A percentile compares a stretch with the other conserved stretches of the same genome.
Evolutionary conservation across 2,888 invertebrate species (phyloP).

Genomic region (Atrina japonica): DNA sequence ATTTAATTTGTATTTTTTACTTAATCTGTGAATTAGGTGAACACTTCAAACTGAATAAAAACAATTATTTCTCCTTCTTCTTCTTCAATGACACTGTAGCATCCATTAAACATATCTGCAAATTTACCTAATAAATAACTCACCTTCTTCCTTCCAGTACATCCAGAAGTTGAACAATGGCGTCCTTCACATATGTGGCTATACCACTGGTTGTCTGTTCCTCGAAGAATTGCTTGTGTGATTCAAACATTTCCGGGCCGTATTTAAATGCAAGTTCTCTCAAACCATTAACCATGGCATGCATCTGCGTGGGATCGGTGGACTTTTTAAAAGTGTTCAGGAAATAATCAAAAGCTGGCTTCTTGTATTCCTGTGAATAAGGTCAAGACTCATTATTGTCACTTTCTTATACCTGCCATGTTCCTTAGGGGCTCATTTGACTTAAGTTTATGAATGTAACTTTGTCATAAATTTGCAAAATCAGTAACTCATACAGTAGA

Average conservation of each 20-base stretch:
- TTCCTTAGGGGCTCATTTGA: too few species aligned
- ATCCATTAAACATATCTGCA: too few species aligned
- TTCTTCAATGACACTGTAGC: too few species aligned
- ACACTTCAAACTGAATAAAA: too few species aligned
- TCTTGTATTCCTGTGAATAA: slow-evolving; percentile 2
- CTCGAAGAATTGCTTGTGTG: not conserved
- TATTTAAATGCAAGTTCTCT: slow-evolving; percentile 2
- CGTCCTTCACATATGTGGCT: not conserved
- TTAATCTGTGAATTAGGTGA: too few species aligned
- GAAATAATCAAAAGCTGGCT: slow-evolving; percentile 15
- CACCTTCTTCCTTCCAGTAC: slow-evolving; percentile 20
- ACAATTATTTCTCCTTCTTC: too few species aligned
- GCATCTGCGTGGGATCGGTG: slow-evolving; percentile 1
- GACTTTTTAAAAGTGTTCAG: slow-evolving; percentile 19
- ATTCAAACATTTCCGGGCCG: not conserved
- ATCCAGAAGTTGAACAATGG: not conserved
- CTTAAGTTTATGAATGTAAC: too few species aligned
- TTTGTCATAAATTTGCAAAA: too few species aligned
- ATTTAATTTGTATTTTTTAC: too few species aligned
- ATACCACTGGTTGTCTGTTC: not conserved
- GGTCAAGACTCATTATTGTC: not conserved
- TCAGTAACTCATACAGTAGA: too few species aligned
- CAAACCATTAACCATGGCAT: not conserved
- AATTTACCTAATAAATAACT: too few species aligned
- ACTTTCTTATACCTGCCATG: too few species aligned